These are phyloP conservation scores for Anolis carolinensis DNA, from an alignment of 2,113 vertebrate genomes.

Conservation along the genomic window DNA sequence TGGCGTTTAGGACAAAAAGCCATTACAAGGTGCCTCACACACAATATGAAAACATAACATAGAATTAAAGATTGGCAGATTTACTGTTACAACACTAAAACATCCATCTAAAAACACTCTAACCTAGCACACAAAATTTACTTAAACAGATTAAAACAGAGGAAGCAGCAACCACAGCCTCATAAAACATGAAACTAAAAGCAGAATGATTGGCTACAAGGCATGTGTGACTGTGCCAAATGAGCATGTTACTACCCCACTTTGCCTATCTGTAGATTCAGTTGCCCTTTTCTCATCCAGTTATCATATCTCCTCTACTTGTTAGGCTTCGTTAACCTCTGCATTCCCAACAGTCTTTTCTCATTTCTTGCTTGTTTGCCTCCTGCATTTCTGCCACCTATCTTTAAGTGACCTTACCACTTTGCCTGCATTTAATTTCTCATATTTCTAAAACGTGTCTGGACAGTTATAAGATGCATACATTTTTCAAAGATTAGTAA, in stretches of 20 bases:
- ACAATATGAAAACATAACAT: not conserved
- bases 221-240: not conserved
- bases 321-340: not conserved
- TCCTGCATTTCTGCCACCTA: no score
- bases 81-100: not conserved
- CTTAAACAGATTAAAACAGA: not conserved
- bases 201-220: not conserved
- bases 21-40: not conserved
- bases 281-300: conserved; percentile 35
- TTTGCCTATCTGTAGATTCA: not conserved
- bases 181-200: not conserved
- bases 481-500: not conserved
- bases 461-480: not conserved
- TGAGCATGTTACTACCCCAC: no score
- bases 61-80: not conserved
- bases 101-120: not conserved
- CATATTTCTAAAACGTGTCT: not conserved
- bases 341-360: conserved; percentile 13
- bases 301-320: not conserved
- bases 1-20: not conserved
- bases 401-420: not conserved
- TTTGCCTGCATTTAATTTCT: not conserved
- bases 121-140: not conserved
- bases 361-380: not conserved
- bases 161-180: not conserved